These are phyloP conservation scores for Choristoneura rosaceana DNA, from an alignment of 2,888 invertebrate species.

Conservation along the genomic window DNA sequence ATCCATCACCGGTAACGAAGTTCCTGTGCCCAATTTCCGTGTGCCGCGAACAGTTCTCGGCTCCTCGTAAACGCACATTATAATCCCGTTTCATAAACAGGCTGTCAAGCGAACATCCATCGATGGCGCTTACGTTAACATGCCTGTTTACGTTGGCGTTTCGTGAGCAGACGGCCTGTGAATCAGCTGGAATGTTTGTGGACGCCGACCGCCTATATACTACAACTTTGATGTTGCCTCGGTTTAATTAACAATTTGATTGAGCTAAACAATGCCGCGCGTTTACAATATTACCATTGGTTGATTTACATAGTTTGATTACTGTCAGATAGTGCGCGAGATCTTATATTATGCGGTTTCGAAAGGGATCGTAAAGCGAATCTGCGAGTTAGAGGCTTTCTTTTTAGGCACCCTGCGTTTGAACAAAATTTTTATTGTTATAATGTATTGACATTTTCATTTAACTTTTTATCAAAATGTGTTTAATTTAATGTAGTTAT, in stretches of 20 bases:
- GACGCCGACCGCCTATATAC: constrained; percentile 22
- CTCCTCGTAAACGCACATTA: constrained; percentile 50
- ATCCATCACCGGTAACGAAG: constrained; percentile 29
- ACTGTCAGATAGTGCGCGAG: constrained; percentile 2
- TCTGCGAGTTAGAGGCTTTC: neutral
- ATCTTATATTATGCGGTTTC: neutral
- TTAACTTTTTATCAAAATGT: no score
- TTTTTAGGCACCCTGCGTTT: neutral
- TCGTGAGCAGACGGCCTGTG: constrained; percentile 57
- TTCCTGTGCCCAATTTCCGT: constrained; percentile 29
- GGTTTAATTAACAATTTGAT: constrained; percentile 45
- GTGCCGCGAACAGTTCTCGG: constrained; percentile 46
- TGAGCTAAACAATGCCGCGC: constrained; percentile 39
- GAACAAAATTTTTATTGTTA: no score
- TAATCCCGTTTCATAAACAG: constrained; percentile 66
- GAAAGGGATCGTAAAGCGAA: neutral
- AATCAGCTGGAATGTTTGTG: constrained; percentile 55
- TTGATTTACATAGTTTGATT: constrained; percentile 34
- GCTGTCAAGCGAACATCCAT: constrained; percentile 68
- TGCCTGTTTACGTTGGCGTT: constrained; percentile 60
- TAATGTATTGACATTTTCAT: no score
- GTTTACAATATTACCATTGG: constrained; percentile 35
- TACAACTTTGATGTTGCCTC: constrained; percentile 56
- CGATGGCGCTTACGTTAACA: constrained; percentile 53
- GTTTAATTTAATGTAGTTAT: no score